Conservation (phyloP, 2,888 invertebrate genomes). For the Hymenopus coronatus region DNA sequence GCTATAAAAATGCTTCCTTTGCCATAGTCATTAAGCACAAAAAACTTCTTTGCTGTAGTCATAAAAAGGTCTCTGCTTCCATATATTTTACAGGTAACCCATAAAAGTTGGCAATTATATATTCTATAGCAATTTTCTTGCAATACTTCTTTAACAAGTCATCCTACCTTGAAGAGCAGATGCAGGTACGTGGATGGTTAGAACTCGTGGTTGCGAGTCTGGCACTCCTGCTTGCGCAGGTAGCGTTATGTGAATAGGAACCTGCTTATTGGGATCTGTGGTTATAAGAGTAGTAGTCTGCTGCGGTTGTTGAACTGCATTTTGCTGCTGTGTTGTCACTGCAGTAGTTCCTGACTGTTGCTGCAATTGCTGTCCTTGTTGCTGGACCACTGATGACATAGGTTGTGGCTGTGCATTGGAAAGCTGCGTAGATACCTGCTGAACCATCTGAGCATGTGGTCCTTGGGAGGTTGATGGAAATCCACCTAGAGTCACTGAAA, state of each 20-base stretch:
- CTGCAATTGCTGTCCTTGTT: constrained; percentile 36
- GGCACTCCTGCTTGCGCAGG: constrained; percentile 74
- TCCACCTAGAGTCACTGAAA: background rate
- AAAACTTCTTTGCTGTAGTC: no score
- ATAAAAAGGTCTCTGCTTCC: no score
- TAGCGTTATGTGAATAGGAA: constrained; percentile 67
- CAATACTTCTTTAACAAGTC: background rate
- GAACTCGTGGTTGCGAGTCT: constrained; percentile 63
- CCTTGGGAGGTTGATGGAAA: background rate
- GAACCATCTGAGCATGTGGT: background rate
- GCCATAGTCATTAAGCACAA: no score
- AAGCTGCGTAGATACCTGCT: constrained; percentile 39
- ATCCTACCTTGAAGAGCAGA: constrained; percentile 71
- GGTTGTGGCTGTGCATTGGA: constrained; percentile 39
- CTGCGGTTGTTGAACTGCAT: constrained; percentile 40
- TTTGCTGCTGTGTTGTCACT: constrained; percentile 45
- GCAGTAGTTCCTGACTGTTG: constrained; percentile 44
- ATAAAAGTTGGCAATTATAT: no score
- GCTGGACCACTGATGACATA: constrained; percentile 39
- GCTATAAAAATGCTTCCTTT: no score
- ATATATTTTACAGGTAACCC: no score
- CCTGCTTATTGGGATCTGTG: constrained; percentile 41
- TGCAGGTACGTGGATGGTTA: constrained; percentile 89
- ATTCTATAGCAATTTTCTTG: no score
- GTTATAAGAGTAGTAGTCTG: constrained; percentile 25